Evolutionary conservation across 2,797 vertebrate genomes (phyloP).

Genomic region (Phalanger gymnotis): DNA sequence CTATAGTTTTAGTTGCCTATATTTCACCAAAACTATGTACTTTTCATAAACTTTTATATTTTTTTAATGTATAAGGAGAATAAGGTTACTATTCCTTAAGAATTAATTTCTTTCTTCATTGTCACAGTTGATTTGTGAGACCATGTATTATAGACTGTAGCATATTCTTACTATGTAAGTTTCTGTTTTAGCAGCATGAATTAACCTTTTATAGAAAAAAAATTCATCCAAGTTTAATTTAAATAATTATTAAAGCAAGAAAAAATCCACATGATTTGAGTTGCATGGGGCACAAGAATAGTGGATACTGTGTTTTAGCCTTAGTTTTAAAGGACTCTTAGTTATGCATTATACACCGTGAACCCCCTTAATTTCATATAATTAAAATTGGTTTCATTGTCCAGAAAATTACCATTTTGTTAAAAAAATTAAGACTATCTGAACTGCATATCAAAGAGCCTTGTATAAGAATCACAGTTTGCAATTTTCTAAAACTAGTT

Average conservation of each 20-base stretch:
- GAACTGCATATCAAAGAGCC: slow-evolving; percentile 12
- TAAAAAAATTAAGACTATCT: not conserved
- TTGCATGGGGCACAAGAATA: not conserved
- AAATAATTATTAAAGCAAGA: slow-evolving; percentile 49
- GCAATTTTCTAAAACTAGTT: not conserved
- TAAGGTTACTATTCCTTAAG: not conserved
- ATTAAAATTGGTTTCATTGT: slow-evolving; percentile 38
- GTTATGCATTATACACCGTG: not conserved
- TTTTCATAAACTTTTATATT: slow-evolving; percentile 13
- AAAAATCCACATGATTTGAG: slow-evolving; percentile 21
- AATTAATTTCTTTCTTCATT: not conserved
- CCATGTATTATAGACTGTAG: not conserved
- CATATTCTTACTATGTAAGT: slow-evolving; percentile 52
- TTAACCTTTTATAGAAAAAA: slow-evolving; percentile 32
- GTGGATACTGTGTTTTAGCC: not conserved
- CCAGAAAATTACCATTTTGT: slow-evolving; percentile 49
- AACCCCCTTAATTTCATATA: slow-evolving; percentile 43
- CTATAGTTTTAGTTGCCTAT: not conserved
- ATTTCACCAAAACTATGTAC: not conserved
- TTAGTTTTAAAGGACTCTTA: slow-evolving; percentile 34
- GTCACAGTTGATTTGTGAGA: not conserved
- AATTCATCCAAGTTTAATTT: slow-evolving; percentile 37
- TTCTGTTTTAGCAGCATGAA: slow-evolving; percentile 17
- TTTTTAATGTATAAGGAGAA: not conserved
- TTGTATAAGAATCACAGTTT: slow-evolving; percentile 43